Conservation (phyloP, 2,797 vertebrate species). For the Myotis planiceps region DNA sequence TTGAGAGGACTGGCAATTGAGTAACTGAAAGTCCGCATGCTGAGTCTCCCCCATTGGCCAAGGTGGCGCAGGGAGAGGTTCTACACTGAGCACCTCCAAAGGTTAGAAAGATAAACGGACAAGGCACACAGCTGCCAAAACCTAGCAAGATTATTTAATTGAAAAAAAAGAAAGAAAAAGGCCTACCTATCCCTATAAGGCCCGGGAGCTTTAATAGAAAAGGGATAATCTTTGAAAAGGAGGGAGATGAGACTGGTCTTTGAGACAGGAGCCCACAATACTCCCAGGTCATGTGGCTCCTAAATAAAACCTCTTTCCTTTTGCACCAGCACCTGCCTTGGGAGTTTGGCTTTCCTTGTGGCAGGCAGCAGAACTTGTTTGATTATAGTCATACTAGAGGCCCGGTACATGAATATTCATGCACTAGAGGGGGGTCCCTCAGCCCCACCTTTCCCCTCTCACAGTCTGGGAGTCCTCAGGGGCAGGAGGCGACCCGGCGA, state of each 20-base stretch:
- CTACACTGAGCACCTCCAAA: not conserved
- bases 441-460: too few relatives aligned
- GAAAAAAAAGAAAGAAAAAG: not conserved
- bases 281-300: not conserved
- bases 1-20: not conserved
- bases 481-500: too few relatives aligned
- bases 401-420: too few relatives aligned
- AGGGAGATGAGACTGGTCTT: not conserved
- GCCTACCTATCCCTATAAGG: not conserved
- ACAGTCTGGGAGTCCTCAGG: too few relatives aligned
- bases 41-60: not conserved
- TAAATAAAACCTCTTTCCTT: not conserved
- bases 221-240: not conserved
- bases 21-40: not conserved
- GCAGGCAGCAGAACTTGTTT: not conserved
- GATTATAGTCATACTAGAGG: not conserved
- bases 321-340: not conserved
- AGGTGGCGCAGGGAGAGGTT: not conserved
- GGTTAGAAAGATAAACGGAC: not conserved
- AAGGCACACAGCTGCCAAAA: not conserved
- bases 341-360: not conserved
- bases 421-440: too few relatives aligned
- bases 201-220: not conserved
- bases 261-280: not conserved
- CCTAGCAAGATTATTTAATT: not conserved